Evolutionary conservation across 2,888 invertebrate species (phyloP), one percentile per base, ranked within the genome.

Genomic region (Nymphalis polychloros): DNA sequence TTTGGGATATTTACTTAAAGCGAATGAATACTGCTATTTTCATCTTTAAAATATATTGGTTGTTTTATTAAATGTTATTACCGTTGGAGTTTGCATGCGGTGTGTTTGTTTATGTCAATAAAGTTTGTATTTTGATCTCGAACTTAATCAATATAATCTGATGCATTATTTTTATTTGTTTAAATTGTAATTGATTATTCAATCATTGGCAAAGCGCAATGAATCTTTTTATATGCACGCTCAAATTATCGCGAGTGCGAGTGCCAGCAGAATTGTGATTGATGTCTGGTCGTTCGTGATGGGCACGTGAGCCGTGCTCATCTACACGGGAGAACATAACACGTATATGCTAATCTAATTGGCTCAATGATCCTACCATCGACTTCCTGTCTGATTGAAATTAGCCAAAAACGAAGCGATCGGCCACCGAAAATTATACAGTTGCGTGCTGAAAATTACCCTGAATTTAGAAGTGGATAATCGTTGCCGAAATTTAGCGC

Each of bases 391-490:
- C 86, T 77, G 84, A 80, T 79, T 76, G 75, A 84, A 86, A 88
- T 86, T 84, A 80, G 57, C 72, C 77, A 76, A 84, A 85, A 86
- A 80, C 83, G 81, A 82, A 86, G 79, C 79, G 80, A 77, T 79
- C 82, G 79, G 85, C 87, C 89, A 87, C 90, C 85, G 89, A 83
- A 87, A 90, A 89, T 89, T 86, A 85, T 82, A 81, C 75, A 76
- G 83, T 91, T 78, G 89, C 92, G 92, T 92, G 92, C 84, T 81
- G 82, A 77, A 90, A 88, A 91, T 90, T 82, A 81, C 83, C 82
- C 82, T 79, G 81, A 83, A 83, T 83, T 88, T 86, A 84, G 87
- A 83, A 83, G 81, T 81, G 81, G 85, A 82, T 86, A 89, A 90
- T 90, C 83, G 83, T 90, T 83, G 82, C 78, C 85, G 82, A 86